Conservation (phyloP, 1,140 invertebrate species). For the Heliconius melpomene region DNA sequence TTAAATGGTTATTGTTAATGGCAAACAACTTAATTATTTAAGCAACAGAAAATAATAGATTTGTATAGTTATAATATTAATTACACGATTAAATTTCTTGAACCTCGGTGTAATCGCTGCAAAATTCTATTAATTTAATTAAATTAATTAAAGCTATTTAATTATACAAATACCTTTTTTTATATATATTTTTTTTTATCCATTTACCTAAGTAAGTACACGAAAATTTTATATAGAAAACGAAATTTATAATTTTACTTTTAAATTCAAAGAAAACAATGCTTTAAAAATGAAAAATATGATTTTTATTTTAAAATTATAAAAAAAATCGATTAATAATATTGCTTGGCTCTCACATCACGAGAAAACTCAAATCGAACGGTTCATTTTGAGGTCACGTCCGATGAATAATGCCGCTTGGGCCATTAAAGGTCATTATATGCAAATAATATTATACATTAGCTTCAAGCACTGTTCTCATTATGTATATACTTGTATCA, state of each 20-base stretch:
- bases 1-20: too few species aligned
- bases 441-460: slow-evolving; percentile 79
- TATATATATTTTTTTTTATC: too few species aligned
- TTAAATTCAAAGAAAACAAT: neutral
- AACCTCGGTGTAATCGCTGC: neutral
- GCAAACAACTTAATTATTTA: too few species aligned
- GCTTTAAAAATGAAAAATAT: neutral
- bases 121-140: too few species aligned
- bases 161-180: neutral
- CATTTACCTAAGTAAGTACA: too few species aligned
- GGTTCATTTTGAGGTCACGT: slow-evolving; percentile 73
- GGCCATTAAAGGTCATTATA: slow-evolving; percentile 78
- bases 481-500: slow-evolving; percentile 17
- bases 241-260: neutral
- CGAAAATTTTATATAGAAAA: too few species aligned
- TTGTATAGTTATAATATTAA: neutral
- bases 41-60: too few species aligned
- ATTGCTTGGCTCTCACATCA: neutral
- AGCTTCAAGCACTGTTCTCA: slow-evolving; percentile 53
- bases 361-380: slow-evolving; percentile 56
- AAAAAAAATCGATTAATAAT: neutral
- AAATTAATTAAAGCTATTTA: neutral
- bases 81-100: neutral
- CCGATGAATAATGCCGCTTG: slow-evolving; percentile 68
- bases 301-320: neutral